Base-by-base conservation (phyloP, 2,113 vertebrate species). In the Petrocephalus microphthalmus region DNA sequence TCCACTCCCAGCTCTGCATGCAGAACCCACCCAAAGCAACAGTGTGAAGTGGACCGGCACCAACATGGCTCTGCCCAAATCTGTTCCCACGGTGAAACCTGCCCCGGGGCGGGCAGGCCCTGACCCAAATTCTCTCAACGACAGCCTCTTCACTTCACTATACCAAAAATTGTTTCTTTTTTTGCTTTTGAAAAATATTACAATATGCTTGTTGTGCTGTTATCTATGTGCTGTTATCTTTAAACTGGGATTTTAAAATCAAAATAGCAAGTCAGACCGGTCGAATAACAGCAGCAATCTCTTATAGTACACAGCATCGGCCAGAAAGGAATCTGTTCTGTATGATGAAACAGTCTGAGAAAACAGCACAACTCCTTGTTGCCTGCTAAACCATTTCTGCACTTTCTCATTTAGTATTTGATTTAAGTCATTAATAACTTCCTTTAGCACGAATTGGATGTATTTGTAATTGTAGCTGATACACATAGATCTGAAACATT, bases 1-100 rank as follows among this genome's bases (percentile, higher is more conserved):
- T 92, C 92, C 91, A 90, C 92, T 92, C 94, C 89, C 92, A 95
- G 94, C 93, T 92, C 93, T 96, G 95, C 95, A 96, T 96, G 96
- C 96, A 94, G 93, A 96, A 96, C 95, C 93, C 93, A 93, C 96
- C 97, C 95, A 89, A 91, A 94, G 95, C 94, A 95, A 95, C 93
- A 96, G 94, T 93, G 92, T 96, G 91, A 95, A 95, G 96, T 94
- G 91, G 95, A 95, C 94, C 96, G 94, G 95, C 94, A 96, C 95
- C 93, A 90, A 92, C 93, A 49, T 25, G 93, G 91, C 91, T 92
- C 89, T 10, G 89, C 91, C 90, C 91, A 88, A 88, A 82, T 51
- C 87, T 33, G 78, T 53, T 47, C 74, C 74, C 19, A 42, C 74
- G 22, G 33, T 42, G 67, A 33, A 42, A 6, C 4, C 29, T 64